Evolutionary conservation across 2,113 vertebrate genomes (phyloP).

Genomic region (Plotosus lineatus): DNA sequence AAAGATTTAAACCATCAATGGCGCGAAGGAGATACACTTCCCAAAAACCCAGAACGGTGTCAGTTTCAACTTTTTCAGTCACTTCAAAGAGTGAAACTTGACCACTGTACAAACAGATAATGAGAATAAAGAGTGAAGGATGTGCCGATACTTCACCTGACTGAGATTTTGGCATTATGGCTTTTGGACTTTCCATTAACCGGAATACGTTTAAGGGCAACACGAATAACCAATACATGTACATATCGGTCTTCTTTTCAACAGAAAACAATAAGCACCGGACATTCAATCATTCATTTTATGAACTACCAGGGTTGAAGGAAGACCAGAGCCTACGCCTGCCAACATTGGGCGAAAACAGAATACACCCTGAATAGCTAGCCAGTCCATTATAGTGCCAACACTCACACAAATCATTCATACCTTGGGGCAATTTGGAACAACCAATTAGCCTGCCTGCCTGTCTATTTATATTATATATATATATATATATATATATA

Average conservation of each 20-base stretch:
- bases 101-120: constrained; percentile 13
- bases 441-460: too few species aligned
- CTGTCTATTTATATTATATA: too few species aligned
- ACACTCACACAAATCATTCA: too few species aligned
- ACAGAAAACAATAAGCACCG: too few species aligned
- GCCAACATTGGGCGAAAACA: too few species aligned
- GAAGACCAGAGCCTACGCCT: not conserved
- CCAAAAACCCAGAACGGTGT: constrained; percentile 24
- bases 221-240: not conserved
- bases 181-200: not conserved
- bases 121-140: not conserved
- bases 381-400: too few species aligned
- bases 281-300: too few species aligned
- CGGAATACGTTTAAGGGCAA: not conserved
- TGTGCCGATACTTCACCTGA: not conserved
- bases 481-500: too few species aligned
- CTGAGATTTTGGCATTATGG: not conserved
- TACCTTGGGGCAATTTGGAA: too few species aligned
- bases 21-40: constrained; percentile 23
- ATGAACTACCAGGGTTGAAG: too few species aligned
- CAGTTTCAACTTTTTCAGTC: constrained; percentile 2
- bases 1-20: constrained; percentile 66
- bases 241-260: too few species aligned
- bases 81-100: constrained; percentile 30
- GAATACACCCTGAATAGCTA: too few species aligned